phyloP scores from a whole-genome alignment of 2,888 invertebrate species.

The Hyles lineata region DNA sequence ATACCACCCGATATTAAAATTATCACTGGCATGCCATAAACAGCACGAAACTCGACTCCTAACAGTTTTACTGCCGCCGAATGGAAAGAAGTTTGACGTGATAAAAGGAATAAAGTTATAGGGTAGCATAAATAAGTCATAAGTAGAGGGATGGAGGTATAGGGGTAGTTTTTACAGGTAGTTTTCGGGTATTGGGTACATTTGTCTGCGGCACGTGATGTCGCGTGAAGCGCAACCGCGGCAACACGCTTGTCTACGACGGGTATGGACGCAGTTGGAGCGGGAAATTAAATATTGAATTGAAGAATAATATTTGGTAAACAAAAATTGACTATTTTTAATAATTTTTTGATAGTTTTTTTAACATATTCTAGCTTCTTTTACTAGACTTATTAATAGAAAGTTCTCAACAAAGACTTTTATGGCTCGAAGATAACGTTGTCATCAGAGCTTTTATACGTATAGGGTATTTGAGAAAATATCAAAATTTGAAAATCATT shows the following conservation, averaged over 20 bases:
- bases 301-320: neutral
- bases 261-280: constrained; percentile 45
- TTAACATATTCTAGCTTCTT: too few species aligned
- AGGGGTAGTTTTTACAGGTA: constrained; percentile 35
- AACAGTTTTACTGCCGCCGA: constrained; percentile 27
- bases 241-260: constrained; percentile 54
- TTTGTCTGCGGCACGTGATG: constrained; percentile 59
- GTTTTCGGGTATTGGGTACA: constrained; percentile 39
- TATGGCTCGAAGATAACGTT: too few species aligned
- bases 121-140: constrained; percentile 54
- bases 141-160: constrained; percentile 45
- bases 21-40: constrained; percentile 19
- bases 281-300: constrained; percentile 37
- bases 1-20: constrained; percentile 19
- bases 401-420: too few species aligned
- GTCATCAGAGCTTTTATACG: too few species aligned
- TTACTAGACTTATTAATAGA: too few species aligned
- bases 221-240: constrained; percentile 60
- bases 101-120: constrained; percentile 48
- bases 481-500: too few species aligned
- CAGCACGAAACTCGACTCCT: constrained; percentile 11
- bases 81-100: constrained; percentile 40
- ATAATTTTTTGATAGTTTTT: too few species aligned
- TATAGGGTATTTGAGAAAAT: too few species aligned
- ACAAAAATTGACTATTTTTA: too few species aligned